Conservation (phyloP, 1,140 invertebrate species). For the Frieseomelitta varia region DNA sequence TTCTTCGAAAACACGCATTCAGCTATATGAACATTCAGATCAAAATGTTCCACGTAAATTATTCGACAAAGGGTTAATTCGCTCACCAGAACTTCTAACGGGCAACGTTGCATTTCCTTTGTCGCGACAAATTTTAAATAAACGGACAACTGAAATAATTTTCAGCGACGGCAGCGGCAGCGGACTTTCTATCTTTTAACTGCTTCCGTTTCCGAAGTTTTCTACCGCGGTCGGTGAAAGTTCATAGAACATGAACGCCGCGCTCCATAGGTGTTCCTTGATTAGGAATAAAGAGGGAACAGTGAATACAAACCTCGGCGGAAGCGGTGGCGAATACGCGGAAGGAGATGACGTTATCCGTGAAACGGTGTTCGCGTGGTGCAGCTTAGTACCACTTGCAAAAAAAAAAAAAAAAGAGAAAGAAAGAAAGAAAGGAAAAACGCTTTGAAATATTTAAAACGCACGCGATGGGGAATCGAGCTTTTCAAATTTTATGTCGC, state of each 20-base stretch:
- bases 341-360: constrained; percentile 19
- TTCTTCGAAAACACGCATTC: not conserved
- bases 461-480: not conserved
- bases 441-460: constrained; percentile 1
- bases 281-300: constrained; percentile 11
- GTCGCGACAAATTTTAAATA: not conserved
- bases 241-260: not conserved
- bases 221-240: not conserved
- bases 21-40: not conserved
- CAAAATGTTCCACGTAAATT: not conserved
- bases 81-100: too few species aligned
- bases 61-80: not conserved
- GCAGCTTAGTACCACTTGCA: not conserved
- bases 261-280: constrained; percentile 7
- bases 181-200: not conserved
- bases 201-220: constrained; percentile 21
- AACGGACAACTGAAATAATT: constrained; percentile 17
- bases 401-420: too few species aligned
- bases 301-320: not conserved
- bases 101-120: not conserved
- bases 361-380: not conserved
- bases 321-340: constrained; percentile 11
- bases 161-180: not conserved
- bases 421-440: not conserved
- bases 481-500: not conserved